Evolutionary conservation across 1,140 invertebrate genomes (phyloP), one percentile per base, ranked within the genome.

Genomic region (Neomicropteryx cornuta): DNA sequence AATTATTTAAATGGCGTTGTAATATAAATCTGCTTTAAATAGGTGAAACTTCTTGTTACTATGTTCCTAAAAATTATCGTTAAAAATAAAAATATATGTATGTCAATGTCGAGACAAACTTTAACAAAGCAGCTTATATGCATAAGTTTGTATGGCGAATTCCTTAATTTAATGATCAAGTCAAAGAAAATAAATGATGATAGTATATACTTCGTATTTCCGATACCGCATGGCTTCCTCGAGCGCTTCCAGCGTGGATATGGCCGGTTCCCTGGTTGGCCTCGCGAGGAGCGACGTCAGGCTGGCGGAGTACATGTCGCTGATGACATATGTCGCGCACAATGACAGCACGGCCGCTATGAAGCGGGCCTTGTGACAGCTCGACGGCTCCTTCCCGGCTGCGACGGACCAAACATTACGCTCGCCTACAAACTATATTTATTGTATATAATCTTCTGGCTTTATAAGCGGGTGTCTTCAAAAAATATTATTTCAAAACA

Each of bases 261-360:
- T 79, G 3, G 78, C 71, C 37, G 53, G 48, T 59, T 79, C 68
- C 51, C 74, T 73, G 0, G 66, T 73, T 4, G 79, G 79, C 34
- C 72, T 61, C 1, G 79, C 79, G 19, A 82, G 62, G 22, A 81
- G 59, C 2, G 78, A 81, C 10, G 79, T 81, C 32, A 81, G 54
- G 56, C 79, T 80, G 3, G 79, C 79, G 0, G 78, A 80, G 49
- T 81, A 82, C 59, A 82, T 76, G 49, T 81, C 78, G 2, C 75
- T 77, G 27, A 83, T 73, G 0, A 81, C 75, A 56, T 81, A 83
- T 1, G 79, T 82, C 11, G 76, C 73, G 14, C 75, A 72, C 4
- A 81, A 60, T 35, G 76, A 77, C 38, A 80, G 62, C 1, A 81
- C 53, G 5, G 79, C 70, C 2, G 70, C 69, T 3, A 80, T 60